phyloP scores from a whole-genome alignment of 1,140 invertebrate species.

The Lordiphosa clarofinis region DNA sequence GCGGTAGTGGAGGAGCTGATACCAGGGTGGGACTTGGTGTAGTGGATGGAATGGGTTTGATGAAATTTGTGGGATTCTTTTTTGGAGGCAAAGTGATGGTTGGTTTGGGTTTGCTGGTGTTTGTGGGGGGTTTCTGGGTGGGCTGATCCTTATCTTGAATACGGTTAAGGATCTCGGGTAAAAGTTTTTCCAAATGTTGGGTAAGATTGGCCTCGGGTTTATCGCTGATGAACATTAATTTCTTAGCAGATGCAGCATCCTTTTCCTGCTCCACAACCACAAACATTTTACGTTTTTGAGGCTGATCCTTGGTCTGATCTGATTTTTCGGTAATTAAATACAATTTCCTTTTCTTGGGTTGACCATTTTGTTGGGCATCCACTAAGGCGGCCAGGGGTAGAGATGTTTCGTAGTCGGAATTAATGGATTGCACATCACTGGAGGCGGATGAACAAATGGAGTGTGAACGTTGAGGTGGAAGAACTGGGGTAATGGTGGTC shows the following conservation, averaged over 20 bases:
- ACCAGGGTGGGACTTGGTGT: conserved; percentile 4
- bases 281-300: conserved; percentile 69
- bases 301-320: conserved; percentile 15
- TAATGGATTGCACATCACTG: conserved; percentile 63
- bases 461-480: conserved; percentile 60
- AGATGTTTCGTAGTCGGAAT: conserved; percentile 56
- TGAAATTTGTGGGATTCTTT: conserved; percentile 72
- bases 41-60: conserved; percentile 33
- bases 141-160: conserved; percentile 59
- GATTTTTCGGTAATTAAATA: conserved; percentile 45
- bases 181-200: conserved; percentile 67
- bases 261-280: conserved; percentile 72
- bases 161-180: conserved; percentile 65
- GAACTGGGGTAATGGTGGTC: conserved; percentile 34
- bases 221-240: conserved; percentile 68
- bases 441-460: conserved; percentile 70
- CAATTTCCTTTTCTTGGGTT: conserved; percentile 23
- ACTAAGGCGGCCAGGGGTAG: conserved; percentile 40
- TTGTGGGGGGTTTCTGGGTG: conserved; percentile 12
- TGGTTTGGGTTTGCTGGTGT: conserved; percentile 22
- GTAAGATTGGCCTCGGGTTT: conserved; percentile 57
- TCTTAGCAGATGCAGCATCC: conserved; percentile 44
- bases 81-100: conserved; percentile 73
- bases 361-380: conserved; percentile 12
- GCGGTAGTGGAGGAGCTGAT: conserved; percentile 7